Conservation (phyloP, 2,888 invertebrate genomes). For the Yponomeuta malinellus region DNA sequence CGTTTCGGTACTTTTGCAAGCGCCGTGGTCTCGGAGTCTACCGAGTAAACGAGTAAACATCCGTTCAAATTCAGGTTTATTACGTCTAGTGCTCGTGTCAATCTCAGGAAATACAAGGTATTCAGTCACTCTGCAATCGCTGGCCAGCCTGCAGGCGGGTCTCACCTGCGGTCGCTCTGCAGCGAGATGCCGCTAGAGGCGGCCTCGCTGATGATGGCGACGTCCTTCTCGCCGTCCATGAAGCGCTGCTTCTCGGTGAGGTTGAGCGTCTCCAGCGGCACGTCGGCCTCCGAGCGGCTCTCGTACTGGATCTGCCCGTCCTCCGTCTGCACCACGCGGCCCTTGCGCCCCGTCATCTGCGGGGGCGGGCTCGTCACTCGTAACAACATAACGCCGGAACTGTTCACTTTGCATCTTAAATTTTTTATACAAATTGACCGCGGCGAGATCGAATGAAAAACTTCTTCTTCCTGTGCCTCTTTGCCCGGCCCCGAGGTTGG, state of each 20-base stretch:
- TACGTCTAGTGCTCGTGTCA: no score
- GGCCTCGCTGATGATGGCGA: constrained; percentile 99
- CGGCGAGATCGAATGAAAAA: no score
- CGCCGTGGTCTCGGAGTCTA: no score
- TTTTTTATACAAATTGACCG: background rate
- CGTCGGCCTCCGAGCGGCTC: constrained; percentile 94
- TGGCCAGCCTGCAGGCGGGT: no score
- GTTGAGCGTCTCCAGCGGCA: constrained; percentile 97
- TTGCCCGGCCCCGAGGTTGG: no score
- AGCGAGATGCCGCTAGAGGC: constrained; percentile 98
- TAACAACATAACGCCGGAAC: no score
- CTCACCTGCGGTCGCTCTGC: constrained; percentile 89
- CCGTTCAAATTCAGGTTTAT: no score
- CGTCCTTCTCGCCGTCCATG: constrained; percentile 98
- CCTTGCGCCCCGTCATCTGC: constrained; percentile 98
- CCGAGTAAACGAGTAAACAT: no score
- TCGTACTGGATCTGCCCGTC: constrained; percentile 96
- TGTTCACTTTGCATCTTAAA: background rate
- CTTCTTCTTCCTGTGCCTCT: no score
- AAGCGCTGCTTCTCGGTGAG: constrained; percentile 93
- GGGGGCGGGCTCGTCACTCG: background rate
- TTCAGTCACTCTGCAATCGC: no score
- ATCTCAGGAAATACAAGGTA: no score
- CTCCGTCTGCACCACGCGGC: constrained; percentile 93
- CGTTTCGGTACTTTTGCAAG: no score